Evolutionary conservation across 1,140 invertebrate genomes (phyloP).

Genomic region (Hyphantria cunea): DNA sequence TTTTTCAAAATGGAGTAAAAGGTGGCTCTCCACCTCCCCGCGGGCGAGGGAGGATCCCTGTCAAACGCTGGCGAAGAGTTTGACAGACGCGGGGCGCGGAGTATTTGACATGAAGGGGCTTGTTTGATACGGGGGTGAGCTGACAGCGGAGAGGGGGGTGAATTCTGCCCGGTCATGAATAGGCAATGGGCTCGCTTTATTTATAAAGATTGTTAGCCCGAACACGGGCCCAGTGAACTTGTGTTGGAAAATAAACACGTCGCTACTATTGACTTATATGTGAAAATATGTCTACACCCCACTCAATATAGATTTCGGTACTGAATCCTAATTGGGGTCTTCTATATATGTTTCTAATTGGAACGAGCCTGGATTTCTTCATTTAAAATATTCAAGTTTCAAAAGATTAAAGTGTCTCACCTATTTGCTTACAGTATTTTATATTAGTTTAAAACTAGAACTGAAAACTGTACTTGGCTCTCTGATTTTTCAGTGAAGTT

Average conservation of each 20-base stretch:
- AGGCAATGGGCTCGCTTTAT: constrained; percentile 80
- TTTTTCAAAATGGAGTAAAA: constrained; percentile 38
- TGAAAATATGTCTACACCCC: too few species aligned
- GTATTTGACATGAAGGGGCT: constrained; percentile 82
- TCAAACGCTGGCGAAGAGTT: constrained; percentile 81
- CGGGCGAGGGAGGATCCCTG: constrained; percentile 77
- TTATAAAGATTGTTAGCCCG: constrained; percentile 78
- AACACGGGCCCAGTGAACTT: constrained; percentile 69
- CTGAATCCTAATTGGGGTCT: too few species aligned
- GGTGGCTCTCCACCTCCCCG: constrained; percentile 72
- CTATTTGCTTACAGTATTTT: too few species aligned
- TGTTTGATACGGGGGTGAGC: constrained; percentile 78
- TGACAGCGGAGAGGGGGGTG: constrained; percentile 53
- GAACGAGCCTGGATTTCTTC: too few species aligned
- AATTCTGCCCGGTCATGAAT: constrained; percentile 80
- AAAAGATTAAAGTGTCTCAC: too few species aligned
- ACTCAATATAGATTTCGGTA: too few species aligned
- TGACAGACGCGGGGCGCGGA: constrained; percentile 80
- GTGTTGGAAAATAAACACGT: constrained; percentile 69
- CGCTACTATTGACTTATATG: constrained; percentile 45
- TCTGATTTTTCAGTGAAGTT: too few species aligned
- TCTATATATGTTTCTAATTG: too few species aligned
- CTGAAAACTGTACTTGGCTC: too few species aligned
- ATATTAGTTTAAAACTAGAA: too few species aligned
- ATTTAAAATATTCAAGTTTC: too few species aligned